phyloP scores from a whole-genome alignment of 2,797 vertebrate species.

The Erithacus rubecula region DNA sequence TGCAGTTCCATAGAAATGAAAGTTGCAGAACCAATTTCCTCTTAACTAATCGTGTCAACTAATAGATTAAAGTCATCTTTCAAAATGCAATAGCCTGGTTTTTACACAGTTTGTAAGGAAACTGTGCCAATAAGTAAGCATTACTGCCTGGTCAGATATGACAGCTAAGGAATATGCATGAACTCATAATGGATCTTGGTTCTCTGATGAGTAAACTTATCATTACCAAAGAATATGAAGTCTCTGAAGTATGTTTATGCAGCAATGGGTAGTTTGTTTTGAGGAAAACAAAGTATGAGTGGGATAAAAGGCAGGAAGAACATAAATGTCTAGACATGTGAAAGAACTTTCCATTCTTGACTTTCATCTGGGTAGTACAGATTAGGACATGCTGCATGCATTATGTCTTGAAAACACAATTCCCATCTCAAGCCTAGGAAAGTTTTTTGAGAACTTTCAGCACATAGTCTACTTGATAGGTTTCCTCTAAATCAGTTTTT shows the following conservation, averaged over 20 bases:
- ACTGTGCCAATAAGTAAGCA: background rate
- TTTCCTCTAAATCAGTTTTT: background rate
- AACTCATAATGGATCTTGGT: background rate
- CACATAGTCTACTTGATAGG: background rate
- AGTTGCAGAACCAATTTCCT: background rate
- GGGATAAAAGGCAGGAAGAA: background rate
- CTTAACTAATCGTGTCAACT: fast-evolving
- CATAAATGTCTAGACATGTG: background rate
- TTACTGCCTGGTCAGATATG: background rate
- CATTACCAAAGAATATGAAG: background rate
- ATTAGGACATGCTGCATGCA: background rate
- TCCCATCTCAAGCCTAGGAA: background rate
- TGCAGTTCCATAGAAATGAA: background rate
- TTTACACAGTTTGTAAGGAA: background rate
- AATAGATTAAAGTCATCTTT: background rate
- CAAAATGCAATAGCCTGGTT: background rate
- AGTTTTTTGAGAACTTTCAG: background rate
- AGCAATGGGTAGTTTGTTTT: background rate
- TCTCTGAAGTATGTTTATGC: background rate
- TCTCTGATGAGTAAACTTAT: background rate
- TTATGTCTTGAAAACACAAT: background rate
- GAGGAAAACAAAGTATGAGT: background rate
- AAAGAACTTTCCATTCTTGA: background rate
- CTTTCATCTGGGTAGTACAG: background rate
- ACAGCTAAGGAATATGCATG: background rate